A percentile compares a stretch with the other conserved stretches of the same genome.
phyloP scores from a whole-genome alignment of 2,888 invertebrate species.

The Taphrorychus bicolor region DNA sequence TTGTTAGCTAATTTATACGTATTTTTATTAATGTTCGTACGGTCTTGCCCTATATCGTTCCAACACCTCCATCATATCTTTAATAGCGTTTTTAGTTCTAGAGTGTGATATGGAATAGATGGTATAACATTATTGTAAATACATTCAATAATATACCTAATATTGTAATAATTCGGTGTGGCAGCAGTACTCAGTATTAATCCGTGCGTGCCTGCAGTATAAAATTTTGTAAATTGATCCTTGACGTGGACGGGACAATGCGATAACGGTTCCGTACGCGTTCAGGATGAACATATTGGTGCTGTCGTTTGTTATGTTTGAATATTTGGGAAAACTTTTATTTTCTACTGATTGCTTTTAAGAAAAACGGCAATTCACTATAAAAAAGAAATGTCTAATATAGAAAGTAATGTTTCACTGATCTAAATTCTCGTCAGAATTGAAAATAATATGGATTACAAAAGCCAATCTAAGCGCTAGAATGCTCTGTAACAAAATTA shows the following conservation, averaged over 20 bases:
- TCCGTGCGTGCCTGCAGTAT: slow-evolving; percentile 59
- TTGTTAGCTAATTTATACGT: neutral
- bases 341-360: neutral
- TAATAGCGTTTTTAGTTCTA: slow-evolving; percentile 17
- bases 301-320: slow-evolving; percentile 56
- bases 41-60: neutral
- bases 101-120: slow-evolving; percentile 38
- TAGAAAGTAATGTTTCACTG: too few species aligned
- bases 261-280: too few species aligned
- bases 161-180: slow-evolving; percentile 55
- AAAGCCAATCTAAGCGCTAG: too few species aligned
- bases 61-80: neutral
- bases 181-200: slow-evolving; percentile 60
- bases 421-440: too few species aligned
- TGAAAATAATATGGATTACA: too few species aligned
- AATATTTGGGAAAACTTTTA: slow-evolving; percentile 31
- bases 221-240: neutral
- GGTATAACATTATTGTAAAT: slow-evolving; percentile 14
- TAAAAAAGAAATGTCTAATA: too few species aligned
- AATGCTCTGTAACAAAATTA: too few species aligned
- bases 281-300: slow-evolving; percentile 45
- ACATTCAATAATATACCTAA: neutral
- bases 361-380: too few species aligned
- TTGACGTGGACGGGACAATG: neutral
- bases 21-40: neutral